Percentiles rank a stretch among this genome's conserved stretches.
Evolutionary conservation across 2,888 invertebrate species (phyloP).

Genomic region (Hemistola chrysoprasaria): DNA sequence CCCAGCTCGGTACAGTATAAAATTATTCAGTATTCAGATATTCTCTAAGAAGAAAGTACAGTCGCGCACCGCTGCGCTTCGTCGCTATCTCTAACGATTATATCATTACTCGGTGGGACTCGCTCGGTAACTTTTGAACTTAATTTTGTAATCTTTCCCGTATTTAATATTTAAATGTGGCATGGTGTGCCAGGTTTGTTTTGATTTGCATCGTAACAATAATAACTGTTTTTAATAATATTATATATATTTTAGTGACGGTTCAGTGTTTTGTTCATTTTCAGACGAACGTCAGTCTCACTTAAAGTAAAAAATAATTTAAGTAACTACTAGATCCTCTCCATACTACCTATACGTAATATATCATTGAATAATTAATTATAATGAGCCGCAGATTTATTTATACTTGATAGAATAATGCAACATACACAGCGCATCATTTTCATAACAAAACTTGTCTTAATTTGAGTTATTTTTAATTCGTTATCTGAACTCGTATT

Average conservation of each 20-base stretch:
- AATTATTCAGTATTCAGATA: slow-evolving; percentile 32
- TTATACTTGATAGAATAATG: background rate
- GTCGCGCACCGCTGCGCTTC: slow-evolving; percentile 17
- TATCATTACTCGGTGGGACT: slow-evolving; percentile 40
- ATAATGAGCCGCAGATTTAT: too few relatives aligned
- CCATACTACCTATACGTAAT: too few relatives aligned
- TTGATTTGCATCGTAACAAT: background rate
- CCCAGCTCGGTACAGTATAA: slow-evolving; percentile 17
- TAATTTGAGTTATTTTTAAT: slow-evolving; percentile 30
- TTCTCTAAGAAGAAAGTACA: slow-evolving; percentile 23
- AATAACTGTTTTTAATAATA: too few relatives aligned
- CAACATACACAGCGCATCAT: too few relatives aligned
- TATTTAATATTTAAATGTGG: slow-evolving; percentile 15
- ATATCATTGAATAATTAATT: too few relatives aligned
- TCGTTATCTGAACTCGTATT: slow-evolving; percentile 57
- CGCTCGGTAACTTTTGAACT: slow-evolving; percentile 26
- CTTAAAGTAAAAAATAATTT: too few relatives aligned
- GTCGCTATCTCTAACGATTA: slow-evolving; percentile 44
- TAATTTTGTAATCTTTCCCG: slow-evolving; percentile 18
- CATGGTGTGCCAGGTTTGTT: slow-evolving; percentile 8
- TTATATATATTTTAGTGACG: too few relatives aligned
- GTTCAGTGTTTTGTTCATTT: too few relatives aligned
- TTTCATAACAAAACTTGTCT: too few relatives aligned
- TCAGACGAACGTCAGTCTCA: too few relatives aligned
- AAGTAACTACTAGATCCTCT: too few relatives aligned